Evolutionary conservation across 1,140 invertebrate genomes (phyloP).

Genomic region (Proctacanthus coquilletti): DNA sequence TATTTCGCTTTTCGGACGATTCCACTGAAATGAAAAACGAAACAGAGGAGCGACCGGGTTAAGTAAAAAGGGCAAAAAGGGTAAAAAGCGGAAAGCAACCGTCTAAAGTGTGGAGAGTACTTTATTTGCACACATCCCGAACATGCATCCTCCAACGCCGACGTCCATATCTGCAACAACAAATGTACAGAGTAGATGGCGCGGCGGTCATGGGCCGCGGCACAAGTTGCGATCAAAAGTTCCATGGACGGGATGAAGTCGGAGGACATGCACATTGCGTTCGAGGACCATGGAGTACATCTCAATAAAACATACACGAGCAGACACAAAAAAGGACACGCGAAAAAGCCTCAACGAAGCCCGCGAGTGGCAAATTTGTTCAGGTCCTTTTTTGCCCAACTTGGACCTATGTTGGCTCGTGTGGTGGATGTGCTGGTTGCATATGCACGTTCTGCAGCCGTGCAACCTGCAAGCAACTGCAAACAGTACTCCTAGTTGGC

Average conservation of each 20-base stretch:
- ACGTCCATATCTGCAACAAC: too few species aligned
- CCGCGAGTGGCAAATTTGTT: background rate
- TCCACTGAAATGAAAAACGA: too few species aligned
- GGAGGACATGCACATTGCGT: conserved; percentile 1
- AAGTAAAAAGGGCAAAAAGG: background rate
- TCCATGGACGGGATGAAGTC: background rate
- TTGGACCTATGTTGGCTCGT: too few species aligned
- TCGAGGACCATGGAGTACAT: background rate
- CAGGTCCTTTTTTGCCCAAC: background rate
- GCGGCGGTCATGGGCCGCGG: too few species aligned
- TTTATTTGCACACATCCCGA: conserved; percentile 1
- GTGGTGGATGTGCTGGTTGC: too few species aligned
- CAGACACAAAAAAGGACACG: background rate
- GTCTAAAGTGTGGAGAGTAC: background rate
- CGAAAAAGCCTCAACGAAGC: background rate
- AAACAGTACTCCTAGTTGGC: too few species aligned
- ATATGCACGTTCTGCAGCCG: too few species aligned
- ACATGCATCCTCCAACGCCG: background rate
- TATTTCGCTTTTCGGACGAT: too few species aligned
- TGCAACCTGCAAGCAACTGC: too few species aligned
- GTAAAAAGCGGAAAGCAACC: background rate
- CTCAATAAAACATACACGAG: background rate
- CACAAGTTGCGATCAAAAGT: background rate
- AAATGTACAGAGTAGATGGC: too few species aligned
- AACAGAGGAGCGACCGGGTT: too few species aligned